A percentile compares a stretch with the other conserved stretches of the same genome.
These are phyloP conservation scores for Oreochromis aureus DNA, from an alignment of 2,113 vertebrate species.

Conservation along the genomic window DNA sequence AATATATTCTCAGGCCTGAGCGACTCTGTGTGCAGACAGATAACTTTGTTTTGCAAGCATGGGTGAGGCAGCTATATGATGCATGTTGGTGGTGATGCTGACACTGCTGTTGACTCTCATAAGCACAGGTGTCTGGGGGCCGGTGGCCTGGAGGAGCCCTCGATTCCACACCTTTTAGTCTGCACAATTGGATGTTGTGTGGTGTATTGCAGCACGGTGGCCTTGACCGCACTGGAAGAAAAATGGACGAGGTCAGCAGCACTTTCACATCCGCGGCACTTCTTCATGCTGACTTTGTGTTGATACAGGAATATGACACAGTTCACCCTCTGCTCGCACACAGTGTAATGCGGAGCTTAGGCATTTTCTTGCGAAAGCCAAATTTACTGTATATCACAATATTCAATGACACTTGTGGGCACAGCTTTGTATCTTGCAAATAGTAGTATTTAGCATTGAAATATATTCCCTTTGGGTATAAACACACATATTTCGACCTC, in stretches of 20 bases:
- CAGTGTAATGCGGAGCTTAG: not conserved
- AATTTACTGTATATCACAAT: not conserved
- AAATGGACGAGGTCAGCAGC: constrained; percentile 65
- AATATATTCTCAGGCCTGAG: constrained; percentile 17
- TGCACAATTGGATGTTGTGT: constrained; percentile 42
- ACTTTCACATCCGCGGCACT: constrained; percentile 44
- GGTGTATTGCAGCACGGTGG: constrained; percentile 36
- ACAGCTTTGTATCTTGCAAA: not conserved
- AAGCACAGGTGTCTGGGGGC: constrained; percentile 46
- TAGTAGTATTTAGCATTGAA: not conserved
- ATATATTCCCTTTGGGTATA: not conserved
- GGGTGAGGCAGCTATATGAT: constrained; percentile 39
- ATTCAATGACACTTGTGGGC: not conserved
- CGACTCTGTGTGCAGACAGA: constrained; percentile 20
- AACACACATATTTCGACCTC: constrained; percentile 25
- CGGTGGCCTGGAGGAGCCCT: constrained; percentile 28
- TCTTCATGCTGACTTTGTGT: constrained; percentile 59
- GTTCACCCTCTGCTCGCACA: not conserved
- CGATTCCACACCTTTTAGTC: constrained; percentile 47
- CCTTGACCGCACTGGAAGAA: constrained; percentile 51
- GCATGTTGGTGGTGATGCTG: constrained; percentile 47
- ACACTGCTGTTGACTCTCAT: constrained; percentile 57
- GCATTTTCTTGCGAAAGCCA: not conserved
- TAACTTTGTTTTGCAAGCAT: constrained; percentile 31
- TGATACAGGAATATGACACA: constrained; percentile 44